Evolutionary conservation across 2,888 invertebrate genomes (phyloP).

Genomic region (Nomada fucata): DNA sequence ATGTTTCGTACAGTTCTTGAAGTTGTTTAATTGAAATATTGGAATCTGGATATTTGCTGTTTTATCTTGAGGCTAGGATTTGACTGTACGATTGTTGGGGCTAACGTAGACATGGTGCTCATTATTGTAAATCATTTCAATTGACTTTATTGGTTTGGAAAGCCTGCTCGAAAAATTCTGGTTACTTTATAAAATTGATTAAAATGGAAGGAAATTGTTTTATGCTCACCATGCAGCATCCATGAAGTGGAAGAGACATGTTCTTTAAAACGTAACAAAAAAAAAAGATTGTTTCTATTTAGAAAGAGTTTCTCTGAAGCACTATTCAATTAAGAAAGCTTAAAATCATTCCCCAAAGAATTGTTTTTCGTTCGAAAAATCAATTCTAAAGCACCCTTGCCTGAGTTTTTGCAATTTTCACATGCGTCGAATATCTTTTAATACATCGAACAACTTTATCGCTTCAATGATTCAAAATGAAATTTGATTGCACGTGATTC

Average conservation of each 20-base stretch:
- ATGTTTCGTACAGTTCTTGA: not conserved
- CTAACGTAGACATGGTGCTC: conserved; percentile 20
- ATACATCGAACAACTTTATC: conserved; percentile 43
- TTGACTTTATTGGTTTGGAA: not conserved
- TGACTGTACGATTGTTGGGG: not conserved
- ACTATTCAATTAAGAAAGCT: conserved; percentile 10
- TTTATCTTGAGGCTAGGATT: not conserved
- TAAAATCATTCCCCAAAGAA: conserved; percentile 12
- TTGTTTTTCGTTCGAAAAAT: conserved; percentile 17
- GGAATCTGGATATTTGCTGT: not conserved
- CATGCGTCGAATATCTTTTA: conserved; percentile 1
- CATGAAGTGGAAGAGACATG: conserved; percentile 65
- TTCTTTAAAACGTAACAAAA: conserved; percentile 60
- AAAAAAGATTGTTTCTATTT: conserved; percentile 53
- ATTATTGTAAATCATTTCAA: not conserved
- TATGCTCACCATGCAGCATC: conserved; percentile 63
- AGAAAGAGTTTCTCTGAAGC: conserved; percentile 31
- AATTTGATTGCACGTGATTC: not conserved
- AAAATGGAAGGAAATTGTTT: conserved; percentile 55
- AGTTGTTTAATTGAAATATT: not conserved
- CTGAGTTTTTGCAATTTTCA: not conserved
- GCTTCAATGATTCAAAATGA: not conserved
- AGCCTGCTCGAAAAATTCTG: not conserved
- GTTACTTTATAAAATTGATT: conserved; percentile 36
- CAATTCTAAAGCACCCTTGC: conserved; percentile 4